Percentiles rank a stretch among this genome's conserved stretches.
Evolutionary conservation across 2,113 vertebrate species (phyloP).

Genomic region (Paedocypris sp.): DNA sequence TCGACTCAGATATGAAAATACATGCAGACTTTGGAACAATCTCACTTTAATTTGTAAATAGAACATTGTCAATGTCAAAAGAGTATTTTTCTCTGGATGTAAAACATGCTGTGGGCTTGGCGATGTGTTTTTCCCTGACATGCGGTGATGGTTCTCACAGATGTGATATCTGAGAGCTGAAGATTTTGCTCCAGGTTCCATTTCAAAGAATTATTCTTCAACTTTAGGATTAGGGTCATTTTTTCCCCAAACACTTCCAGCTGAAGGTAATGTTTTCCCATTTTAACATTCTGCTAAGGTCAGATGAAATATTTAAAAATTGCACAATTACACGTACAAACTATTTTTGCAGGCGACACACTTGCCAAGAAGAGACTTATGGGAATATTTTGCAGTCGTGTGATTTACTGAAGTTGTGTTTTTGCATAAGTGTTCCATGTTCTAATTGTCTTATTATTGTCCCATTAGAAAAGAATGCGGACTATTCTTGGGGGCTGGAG

Average conservation of each 20-base stretch:
- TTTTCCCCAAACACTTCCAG: neutral
- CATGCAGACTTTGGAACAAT: no score
- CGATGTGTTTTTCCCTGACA: slow-evolving; percentile 49
- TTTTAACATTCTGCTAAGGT: neutral
- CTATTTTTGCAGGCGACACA: no score
- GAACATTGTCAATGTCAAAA: no score
- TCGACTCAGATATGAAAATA: no score
- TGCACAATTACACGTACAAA: no score
- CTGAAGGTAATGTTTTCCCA: neutral
- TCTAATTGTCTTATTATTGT: neutral
- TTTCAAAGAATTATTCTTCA: no score
- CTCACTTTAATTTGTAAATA: no score
- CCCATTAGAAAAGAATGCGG: slow-evolving; percentile 14
- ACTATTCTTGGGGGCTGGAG: slow-evolving; percentile 20
- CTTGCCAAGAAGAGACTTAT: neutral
- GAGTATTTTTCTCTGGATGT: slow-evolving; percentile 43
- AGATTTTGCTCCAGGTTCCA: neutral
- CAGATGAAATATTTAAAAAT: neutral
- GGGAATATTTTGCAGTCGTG: neutral
- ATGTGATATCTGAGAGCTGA: slow-evolving; percentile 54
- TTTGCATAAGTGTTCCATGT: neutral
- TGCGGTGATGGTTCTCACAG: slow-evolving; percentile 55
- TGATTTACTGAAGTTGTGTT: neutral
- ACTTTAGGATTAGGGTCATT: no score
- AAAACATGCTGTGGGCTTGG: slow-evolving; percentile 52